Evolutionary conservation across 2,888 invertebrate species (phyloP), one percentile per base, ranked within the genome.

Genomic region (Aleiodes alternator): DNA sequence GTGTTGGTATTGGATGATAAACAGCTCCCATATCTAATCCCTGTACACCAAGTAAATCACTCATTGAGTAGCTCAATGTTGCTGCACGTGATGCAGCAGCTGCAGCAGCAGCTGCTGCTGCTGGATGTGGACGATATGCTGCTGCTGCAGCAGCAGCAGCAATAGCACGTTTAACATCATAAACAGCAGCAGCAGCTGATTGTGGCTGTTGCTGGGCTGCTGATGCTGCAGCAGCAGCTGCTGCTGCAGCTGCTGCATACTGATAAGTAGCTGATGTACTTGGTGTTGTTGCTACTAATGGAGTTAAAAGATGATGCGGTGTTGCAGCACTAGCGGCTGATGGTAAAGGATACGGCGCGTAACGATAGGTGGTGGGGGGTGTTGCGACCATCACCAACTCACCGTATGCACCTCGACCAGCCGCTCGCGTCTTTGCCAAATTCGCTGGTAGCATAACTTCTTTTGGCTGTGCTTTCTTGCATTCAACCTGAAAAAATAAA

Each of bases 401-500:
- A 97, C 97, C 97, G 94, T 97, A 97, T 92, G 97, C 96, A 92
- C 97, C 96, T 92, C 97, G 95, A 87, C 96, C 96, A 87, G 97
- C 96, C 90, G 97, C 97, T 90, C 97, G 94, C 92, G 97, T 97
- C 93, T 97, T 97, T 89, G 97, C 97, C 92, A 97, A 92, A 91
- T 97, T 97, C 86, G 97, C 96, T 87, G 99, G 99, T 90, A 99
- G 94, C 99, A 99, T 99, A 88, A 99, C 99, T 93, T 99, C 99
- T 93, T 99, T 99, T 82, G 99, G 99, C 92, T 99, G 99, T 89
- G 99, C 99, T 92, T 99, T 99, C 94, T 99, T 99, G 93, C 98
- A 98, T 93, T 99, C 99, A 92, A 99, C 98, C 98, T 99, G 92
- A 56, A 92, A 91, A 76, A 66, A 56, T 59, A 11, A 64, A 23